Conservation (phyloP, 2,888 invertebrate species). For the Margaritifera margaritifera region DNA sequence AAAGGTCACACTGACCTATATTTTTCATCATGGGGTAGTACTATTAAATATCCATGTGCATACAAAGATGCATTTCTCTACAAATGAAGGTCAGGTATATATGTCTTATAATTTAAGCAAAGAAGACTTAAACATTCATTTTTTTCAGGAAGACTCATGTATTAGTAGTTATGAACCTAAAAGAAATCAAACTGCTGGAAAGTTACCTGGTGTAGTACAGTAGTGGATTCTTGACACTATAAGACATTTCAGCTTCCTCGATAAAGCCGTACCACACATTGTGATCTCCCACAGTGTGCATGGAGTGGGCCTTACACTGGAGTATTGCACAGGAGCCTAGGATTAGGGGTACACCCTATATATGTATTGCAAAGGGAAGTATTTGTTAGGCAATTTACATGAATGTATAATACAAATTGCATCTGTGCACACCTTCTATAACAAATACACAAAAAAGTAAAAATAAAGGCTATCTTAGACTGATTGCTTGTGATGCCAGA, state of each 20-base stretch:
- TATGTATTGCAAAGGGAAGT: neutral
- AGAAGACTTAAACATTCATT: too few species aligned
- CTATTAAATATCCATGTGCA: too few species aligned
- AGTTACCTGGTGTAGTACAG: constrained; percentile 66
- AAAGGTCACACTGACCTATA: too few species aligned
- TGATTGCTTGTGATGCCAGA: neutral
- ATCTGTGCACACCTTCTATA: neutral
- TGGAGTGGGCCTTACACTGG: constrained; percentile 60
- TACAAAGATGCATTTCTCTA: too few species aligned
- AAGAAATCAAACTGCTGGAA: too few species aligned
- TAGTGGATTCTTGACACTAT: constrained; percentile 58
- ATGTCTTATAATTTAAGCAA: too few species aligned
- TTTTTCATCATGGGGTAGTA: too few species aligned
- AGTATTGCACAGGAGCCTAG: constrained; percentile 64
- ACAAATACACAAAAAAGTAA: neutral
- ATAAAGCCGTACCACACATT: constrained; percentile 70
- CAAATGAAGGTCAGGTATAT: too few species aligned
- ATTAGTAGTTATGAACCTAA: too few species aligned
- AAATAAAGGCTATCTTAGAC: neutral
- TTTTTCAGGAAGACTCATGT: too few species aligned
- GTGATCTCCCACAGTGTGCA: constrained; percentile 67
- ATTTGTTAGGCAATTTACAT: neutral
- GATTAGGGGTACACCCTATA: constrained; percentile 65
- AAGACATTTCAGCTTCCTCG: constrained; percentile 47
- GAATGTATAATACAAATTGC: neutral